Evolutionary conservation across 2,888 invertebrate species (phyloP), one percentile per base, ranked within the genome.

Genomic region (Tribolium freemani): DNA sequence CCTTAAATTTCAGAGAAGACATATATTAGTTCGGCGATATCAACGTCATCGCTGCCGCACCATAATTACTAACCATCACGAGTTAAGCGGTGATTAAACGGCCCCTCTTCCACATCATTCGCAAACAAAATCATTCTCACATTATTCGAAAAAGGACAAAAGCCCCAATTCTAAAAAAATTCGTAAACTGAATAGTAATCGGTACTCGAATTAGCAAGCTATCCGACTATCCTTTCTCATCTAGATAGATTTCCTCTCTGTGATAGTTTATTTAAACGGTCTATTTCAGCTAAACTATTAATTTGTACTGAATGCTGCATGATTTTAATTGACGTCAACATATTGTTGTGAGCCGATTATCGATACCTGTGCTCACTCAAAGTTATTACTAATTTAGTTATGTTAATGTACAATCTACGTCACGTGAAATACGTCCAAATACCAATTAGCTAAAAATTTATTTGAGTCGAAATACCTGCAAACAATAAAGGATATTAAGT

Each of bases 1-100:
- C 79, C 76, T 78, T 79, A 79, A 80, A 79, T 81, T 79, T 78
- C 79, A 80, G 63, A 61, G 70, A 38, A 74, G 82, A 80, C 83
- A 79, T 79, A 81, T 83, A 83, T 83, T 82, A 82, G 81, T 81
- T 81, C 10, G 20, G 51, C 30, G 63, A 48, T 51, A 63, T 63
- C 63, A 63, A 51, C 50, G 63, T 63, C 60, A 60, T 60, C 44
- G 21, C 46, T 45, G 46, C 60, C 21, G 16, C 38, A 30, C 53
- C 44, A 64, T 64, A 64, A 64, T 64, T 64, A 51, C 64, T 3
- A n/a, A 20, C 26, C 48, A 60, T 60, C 60, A 45, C 46, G 26
- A 26, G 46, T 48, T 60, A 13, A n/a, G n/a, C 26, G 21, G 10
- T 26, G 26, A 26, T 26, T 26, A 26, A 26, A 26, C 26, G 26